These are phyloP conservation scores for Crotophaga sulcirostris DNA, from an alignment of 2,113 vertebrate species.

Conservation along the genomic window DNA sequence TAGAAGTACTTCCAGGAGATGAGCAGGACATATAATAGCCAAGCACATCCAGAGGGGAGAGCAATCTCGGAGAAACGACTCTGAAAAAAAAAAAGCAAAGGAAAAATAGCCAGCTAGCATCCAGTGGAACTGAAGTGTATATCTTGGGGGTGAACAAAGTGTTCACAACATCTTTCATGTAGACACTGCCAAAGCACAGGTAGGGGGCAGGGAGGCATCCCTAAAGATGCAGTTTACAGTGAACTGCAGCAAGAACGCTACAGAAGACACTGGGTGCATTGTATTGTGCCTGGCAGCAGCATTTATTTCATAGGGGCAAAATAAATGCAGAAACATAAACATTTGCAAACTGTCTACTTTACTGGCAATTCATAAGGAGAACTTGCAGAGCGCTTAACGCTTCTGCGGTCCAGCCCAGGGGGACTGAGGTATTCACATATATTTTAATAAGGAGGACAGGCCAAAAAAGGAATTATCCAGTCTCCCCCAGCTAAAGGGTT, in stretches of 20 bases:
- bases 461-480: neutral
- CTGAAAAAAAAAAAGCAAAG: neutral
- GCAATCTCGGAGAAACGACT: neutral
- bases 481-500: neutral
- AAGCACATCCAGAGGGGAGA: neutral
- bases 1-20: neutral
- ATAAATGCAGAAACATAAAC: neutral
- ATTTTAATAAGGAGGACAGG: constrained; percentile 20
- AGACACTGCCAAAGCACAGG: neutral
- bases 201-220: neutral
- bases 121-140: neutral
- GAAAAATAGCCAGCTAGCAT: neutral
- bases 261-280: neutral
- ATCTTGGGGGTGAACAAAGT: neutral
- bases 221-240: neutral
- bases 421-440: neutral
- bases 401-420: neutral
- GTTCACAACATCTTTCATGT: neutral
- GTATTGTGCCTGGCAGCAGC: neutral
- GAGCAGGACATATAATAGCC: neutral
- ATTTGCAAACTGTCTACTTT: constrained; percentile 15
- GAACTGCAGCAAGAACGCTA: neutral
- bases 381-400: neutral
- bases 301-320: neutral
- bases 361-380: constrained; percentile 2